Evolutionary conservation across 2,888 invertebrate genomes (phyloP), one percentile per base, ranked within the genome.

Genomic region (Smittia aterrima): DNA sequence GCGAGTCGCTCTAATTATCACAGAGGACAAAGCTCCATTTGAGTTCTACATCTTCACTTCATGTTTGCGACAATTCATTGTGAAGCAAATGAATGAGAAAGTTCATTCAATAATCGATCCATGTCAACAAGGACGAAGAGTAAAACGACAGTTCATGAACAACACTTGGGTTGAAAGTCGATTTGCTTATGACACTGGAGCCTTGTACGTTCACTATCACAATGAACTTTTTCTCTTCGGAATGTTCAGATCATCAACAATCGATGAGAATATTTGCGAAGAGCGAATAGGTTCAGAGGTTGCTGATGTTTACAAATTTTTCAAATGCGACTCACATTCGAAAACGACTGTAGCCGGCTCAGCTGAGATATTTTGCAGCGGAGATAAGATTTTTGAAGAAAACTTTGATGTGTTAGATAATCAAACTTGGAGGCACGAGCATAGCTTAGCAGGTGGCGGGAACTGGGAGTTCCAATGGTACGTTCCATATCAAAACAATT

Each of bases 401-500:
- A 85, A 87, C 22, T 90, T 90, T 79, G 81, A 87, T 22, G 80
- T 80, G 1, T 84, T 90, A 13, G 85, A 89, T 78, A 80, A 86
- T 0, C 83, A 85, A 32, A 32, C 32, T 76, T 90, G 90, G 90
- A 84, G 87, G 78, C 89, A 89, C 78, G 89, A 89, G 80, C 85
- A 86, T 77, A 89, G 89, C 0, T 81, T 89, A 22, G 82, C 85
- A 27, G 89, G 89, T 1, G 89, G 89, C 75, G 89, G 89, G 66
- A 90, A 90, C 80, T 87, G 88, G 87, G 90, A 90, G 80, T 90
- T 90, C 81, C 88, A 90, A 80, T 88, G 87, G 82, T 90, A 89
- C 80, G 85, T 81, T 77, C 77, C 90, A 82, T 89, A 89, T 80
- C 84, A 90, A 24, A 83, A 86, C 0, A 90, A 90, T 81, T 89